Conservation (phyloP, 2,113 vertebrate genomes). For the Mugil cephalus region DNA sequence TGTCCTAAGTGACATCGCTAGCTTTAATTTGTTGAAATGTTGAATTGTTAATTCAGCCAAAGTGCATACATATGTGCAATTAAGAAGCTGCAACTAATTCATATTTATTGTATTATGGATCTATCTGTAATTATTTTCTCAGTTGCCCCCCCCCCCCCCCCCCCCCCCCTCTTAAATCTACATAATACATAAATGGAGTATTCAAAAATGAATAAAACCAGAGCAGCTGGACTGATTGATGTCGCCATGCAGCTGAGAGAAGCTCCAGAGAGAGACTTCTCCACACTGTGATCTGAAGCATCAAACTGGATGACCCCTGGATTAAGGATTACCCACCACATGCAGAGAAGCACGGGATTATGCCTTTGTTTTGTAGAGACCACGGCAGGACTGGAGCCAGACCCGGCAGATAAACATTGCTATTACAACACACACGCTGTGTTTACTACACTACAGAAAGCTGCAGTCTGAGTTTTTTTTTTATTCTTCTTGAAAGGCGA, state of each 20-base stretch:
- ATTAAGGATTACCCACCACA: conserved; percentile 63
- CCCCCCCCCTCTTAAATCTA: too few relatives aligned
- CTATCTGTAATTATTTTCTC: too few relatives aligned
- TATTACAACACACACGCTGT: not conserved
- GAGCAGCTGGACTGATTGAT: conserved; percentile 15
- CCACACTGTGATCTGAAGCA: conserved; percentile 14
- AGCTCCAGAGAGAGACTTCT: conserved; percentile 23
- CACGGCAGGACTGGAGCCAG: conserved; percentile 4
- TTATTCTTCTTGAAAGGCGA: not conserved
- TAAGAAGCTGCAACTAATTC: too few relatives aligned
- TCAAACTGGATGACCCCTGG: conserved; percentile 35
- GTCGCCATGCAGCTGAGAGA: not conserved
- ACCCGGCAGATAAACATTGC: conserved; percentile 16
- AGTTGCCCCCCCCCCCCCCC: too few relatives aligned
- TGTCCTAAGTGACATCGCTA: too few relatives aligned
- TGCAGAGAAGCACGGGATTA: conserved; percentile 43
- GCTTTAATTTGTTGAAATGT: too few relatives aligned
- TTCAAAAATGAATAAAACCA: not conserved
- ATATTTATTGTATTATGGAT: too few relatives aligned
- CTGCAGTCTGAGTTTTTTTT: not conserved
- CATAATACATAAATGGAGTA: not conserved
- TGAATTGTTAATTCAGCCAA: too few relatives aligned
- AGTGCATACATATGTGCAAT: too few relatives aligned
- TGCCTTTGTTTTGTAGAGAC: conserved; percentile 38
- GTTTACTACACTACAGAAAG: not conserved